These are phyloP conservation scores for Mythimna ferrago DNA, from an alignment of 2,888 invertebrate genomes.

Conservation along the genomic window DNA sequence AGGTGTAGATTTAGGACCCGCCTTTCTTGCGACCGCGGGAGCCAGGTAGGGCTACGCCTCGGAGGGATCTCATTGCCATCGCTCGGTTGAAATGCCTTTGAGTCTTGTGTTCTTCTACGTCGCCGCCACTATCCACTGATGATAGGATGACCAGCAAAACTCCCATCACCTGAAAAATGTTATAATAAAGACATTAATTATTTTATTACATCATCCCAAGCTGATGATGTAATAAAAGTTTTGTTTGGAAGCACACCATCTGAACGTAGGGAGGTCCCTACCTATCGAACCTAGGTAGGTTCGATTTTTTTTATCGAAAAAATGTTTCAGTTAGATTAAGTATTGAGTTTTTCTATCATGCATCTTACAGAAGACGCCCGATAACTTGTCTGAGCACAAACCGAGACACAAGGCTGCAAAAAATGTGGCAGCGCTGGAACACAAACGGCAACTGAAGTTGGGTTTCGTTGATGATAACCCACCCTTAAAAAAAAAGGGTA, in stretches of 20 bases:
- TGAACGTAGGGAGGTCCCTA: not conserved
- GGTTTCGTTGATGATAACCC: too few species aligned
- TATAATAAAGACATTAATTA: slow-evolving; percentile 10
- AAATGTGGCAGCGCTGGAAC: too few species aligned
- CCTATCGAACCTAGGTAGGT: not conserved
- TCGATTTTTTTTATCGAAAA: not conserved
- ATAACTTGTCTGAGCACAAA: not conserved
- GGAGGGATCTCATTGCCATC: slow-evolving; percentile 96
- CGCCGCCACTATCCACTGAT: slow-evolving; percentile 91
- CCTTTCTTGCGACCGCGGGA: slow-evolving; percentile 85
- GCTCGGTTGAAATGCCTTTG: slow-evolving; percentile 97
- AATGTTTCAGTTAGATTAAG: not conserved
- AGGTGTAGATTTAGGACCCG: slow-evolving; percentile 75
- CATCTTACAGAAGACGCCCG: not conserved
- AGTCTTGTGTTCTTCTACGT: slow-evolving; percentile 91
- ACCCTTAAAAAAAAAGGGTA: too few species aligned
- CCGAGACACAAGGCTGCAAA: not conserved
- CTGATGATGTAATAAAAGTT: too few species aligned
- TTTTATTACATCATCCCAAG: not conserved
- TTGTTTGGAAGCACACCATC: not conserved
- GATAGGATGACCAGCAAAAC: slow-evolving; percentile 96
- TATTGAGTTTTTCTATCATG: not conserved
- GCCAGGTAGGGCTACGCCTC: slow-evolving; percentile 88
- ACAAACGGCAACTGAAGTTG: too few species aligned
- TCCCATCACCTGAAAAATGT: slow-evolving; percentile 92